phyloP scores from a whole-genome alignment of 1,140 invertebrate genomes.

The Drosophila nigromelanica region DNA sequence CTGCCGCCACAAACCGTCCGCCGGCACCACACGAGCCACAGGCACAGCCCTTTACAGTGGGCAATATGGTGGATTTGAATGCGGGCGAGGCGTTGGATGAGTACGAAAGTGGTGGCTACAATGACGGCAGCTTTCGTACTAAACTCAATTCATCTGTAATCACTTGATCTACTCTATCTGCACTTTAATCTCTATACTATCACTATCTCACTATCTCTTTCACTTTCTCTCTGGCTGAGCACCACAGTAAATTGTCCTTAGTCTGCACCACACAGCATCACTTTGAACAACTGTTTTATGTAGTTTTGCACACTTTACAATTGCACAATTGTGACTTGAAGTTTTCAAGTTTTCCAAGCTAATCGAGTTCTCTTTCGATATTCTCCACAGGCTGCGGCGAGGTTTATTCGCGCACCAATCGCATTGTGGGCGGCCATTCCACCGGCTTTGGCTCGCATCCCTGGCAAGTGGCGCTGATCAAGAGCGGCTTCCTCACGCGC shows the following conservation, averaged over 20 bases:
- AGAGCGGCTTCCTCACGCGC: slow-evolving; percentile 94
- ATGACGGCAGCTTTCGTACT: slow-evolving; percentile 78
- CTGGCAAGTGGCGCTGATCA: slow-evolving; percentile 97
- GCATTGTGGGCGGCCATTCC: slow-evolving; percentile 96
- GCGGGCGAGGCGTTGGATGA: slow-evolving; percentile 77
- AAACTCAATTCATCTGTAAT: slow-evolving; percentile 43
- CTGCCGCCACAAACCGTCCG: slow-evolving; percentile 21
- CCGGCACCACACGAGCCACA: slow-evolving; percentile 48
- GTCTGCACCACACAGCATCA: slow-evolving; percentile 24
- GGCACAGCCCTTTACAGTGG: slow-evolving; percentile 75
- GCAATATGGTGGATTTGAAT: slow-evolving; percentile 78
- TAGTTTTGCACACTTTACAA: slow-evolving; percentile 14
- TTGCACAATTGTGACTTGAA: too few species aligned
- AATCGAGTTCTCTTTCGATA: neutral
- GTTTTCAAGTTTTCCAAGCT: neutral
- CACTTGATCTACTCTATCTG: too few species aligned
- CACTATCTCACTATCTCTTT: slow-evolving; percentile 7
- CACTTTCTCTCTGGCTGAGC: slow-evolving; percentile 15
- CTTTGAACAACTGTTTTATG: slow-evolving; percentile 6
- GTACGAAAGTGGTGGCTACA: slow-evolving; percentile 58
- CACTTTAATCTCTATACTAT: neutral
- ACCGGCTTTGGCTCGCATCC: slow-evolving; percentile 95
- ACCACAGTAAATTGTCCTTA: slow-evolving; percentile 35
- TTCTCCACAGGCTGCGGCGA: slow-evolving; percentile 91
- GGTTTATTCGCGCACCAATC: slow-evolving; percentile 92